A percentile compares a stretch with the other conserved stretches of the same genome.
phyloP scores from a whole-genome alignment of 2,888 invertebrate genomes.

The Spilarctia lutea region DNA sequence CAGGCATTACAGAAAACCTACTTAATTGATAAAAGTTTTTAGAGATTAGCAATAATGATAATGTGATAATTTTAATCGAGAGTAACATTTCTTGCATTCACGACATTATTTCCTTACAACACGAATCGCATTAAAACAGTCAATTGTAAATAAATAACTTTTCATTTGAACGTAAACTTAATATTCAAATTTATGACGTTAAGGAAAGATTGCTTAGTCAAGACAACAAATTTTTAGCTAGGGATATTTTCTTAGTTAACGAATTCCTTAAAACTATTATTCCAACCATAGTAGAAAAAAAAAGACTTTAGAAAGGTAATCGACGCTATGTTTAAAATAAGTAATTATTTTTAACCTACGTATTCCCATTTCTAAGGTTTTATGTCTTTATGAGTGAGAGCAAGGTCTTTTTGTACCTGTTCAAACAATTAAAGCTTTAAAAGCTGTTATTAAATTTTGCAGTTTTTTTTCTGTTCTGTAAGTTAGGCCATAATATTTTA shows the following conservation, averaged over 20 bases:
- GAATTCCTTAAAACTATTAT: not conserved
- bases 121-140: not conserved
- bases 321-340: not conserved
- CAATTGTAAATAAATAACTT: not conserved
- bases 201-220: not conserved
- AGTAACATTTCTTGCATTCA: not conserved
- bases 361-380: slow-evolving; percentile 51
- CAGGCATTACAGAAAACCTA: not conserved
- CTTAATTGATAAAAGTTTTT: not conserved
- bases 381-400: slow-evolving; percentile 46
- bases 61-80: not conserved
- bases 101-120: not conserved
- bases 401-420: slow-evolving; percentile 41
- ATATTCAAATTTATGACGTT: not conserved
- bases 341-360: not conserved
- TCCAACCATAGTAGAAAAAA: not conserved
- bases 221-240: not conserved
- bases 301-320: not conserved
- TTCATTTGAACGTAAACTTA: not conserved
- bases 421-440: slow-evolving; percentile 46
- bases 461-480: not conserved
- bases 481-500: not conserved
- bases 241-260: not conserved
- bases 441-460: not conserved
- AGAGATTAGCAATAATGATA: not conserved